Evolutionary conservation across 2,888 invertebrate species (phyloP).

Genomic region (Venustoraphidia nigricollis): DNA sequence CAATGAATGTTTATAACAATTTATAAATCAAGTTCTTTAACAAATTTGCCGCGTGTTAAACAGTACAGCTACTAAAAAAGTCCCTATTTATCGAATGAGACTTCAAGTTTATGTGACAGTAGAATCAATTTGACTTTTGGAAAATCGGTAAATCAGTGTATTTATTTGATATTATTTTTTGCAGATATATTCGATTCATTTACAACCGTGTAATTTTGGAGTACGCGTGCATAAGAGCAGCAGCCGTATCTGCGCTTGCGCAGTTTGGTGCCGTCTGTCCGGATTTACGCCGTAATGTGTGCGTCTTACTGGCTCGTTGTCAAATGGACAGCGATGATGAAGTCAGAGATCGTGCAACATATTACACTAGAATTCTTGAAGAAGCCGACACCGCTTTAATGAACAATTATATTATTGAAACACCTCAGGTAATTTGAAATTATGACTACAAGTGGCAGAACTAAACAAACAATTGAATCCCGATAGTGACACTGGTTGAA

Average conservation of each 20-base stretch:
- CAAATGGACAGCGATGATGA: slow-evolving; percentile 97
- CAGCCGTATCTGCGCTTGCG: slow-evolving; percentile 93
- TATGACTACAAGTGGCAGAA: too few species aligned
- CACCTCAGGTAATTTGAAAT: slow-evolving; percentile 34
- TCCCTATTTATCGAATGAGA: too few species aligned
- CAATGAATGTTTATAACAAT: too few species aligned
- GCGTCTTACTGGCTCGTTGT: slow-evolving; percentile 66
- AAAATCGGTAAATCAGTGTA: neutral
- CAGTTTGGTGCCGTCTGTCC: slow-evolving; percentile 96
- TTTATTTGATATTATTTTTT: slow-evolving; percentile 9
- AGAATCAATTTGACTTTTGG: too few species aligned
- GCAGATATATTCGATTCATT: slow-evolving; percentile 63
- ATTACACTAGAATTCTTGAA: slow-evolving; percentile 77
- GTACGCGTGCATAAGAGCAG: slow-evolving; percentile 87
- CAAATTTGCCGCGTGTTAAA: too few species aligned
- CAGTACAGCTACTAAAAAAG: too few species aligned
- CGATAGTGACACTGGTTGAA: too few species aligned
- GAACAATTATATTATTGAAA: slow-evolving; percentile 62
- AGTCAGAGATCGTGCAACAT: slow-evolving; percentile 93
- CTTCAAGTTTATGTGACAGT: too few species aligned
- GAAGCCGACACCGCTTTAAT: slow-evolving; percentile 51
- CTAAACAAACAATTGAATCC: too few species aligned
- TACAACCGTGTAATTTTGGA: slow-evolving; percentile 91
- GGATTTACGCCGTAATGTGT: slow-evolving; percentile 71
- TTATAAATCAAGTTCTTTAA: neutral